Base-by-base conservation (phyloP, 2,797 vertebrate species). In the Vipera ursinii region DNA sequence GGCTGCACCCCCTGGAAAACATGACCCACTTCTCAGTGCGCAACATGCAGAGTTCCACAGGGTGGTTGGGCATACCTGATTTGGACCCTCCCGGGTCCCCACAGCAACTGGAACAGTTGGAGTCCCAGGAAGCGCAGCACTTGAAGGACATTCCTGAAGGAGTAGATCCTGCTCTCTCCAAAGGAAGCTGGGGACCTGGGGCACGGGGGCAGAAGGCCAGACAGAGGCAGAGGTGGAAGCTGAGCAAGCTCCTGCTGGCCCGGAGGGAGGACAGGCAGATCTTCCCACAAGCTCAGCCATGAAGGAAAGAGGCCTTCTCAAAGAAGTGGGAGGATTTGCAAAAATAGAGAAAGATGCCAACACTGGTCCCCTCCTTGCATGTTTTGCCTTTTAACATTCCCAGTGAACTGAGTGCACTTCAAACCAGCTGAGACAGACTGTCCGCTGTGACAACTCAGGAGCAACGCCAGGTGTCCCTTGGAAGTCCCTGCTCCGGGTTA, bases 101-200 rank as follows among this genome's bases (percentile, higher is more conserved):
- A 91, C n/a, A 96, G 92, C 86, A 38, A 82, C 60, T 86, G 92
- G 94, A 94, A 89, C 26, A 97, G 94, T 63, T 95, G 92, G 92
- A 90, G 96, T 8, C 94, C 94, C 92, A 96, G 94, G 56, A 94
- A 93, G 63, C 2, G 96, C 88, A 96, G 4, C 82, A 91, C 96
- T 93, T 94, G 95, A 91, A 97, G 92, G 95, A 96, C 85, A 91
- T 96, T 97, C 94, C 94, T 94, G 91, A 93, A 0, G 63, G 95
- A 96, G 92, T 95, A 96, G 96, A 96, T 97, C 94, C 96, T 96
- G 93, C 95, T 94, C 0, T 89, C 48, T 87, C 61, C 92, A 0
- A 1, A 2, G 3, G 94, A 78, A 2, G 92, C 61, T 24, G 96
- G 94, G 4, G 94, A 15, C 0, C 60, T 93, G 60, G 86, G 91